Base-by-base conservation (phyloP, 1,140 invertebrate genomes). In the Sminthurinus signatus region DNA sequence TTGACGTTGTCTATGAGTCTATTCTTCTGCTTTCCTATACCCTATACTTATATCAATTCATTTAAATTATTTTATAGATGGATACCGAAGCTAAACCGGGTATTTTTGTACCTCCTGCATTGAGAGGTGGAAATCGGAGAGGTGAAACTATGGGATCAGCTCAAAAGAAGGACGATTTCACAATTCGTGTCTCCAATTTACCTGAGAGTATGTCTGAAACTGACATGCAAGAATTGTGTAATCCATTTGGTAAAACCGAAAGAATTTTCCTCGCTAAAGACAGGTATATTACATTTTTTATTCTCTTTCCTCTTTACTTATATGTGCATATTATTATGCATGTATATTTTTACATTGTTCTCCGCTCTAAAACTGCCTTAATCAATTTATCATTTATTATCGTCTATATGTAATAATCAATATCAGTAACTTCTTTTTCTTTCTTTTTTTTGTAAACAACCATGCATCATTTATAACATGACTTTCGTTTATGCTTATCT, bases 141-240 rank as follows among this genome's bases (percentile, higher is more conserved):
- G 83, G 88, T 57, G 85, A 93, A 73, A 81, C 85, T 60, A 83
- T 90, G 83, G 80, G 81, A 71, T 77, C 83, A 75, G 62, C 71
- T 36, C 77, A 82, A 36, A 36, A 71, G 17, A 87, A 89, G 74
- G 83, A 86, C 75, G 91, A 96, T 72, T 86, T 86, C 0, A 96
- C 95, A 14, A 96, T 98, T 70, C 84, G 95, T 69, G 96, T 99
- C 50, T 97, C 95, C 3, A 99, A 99, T 78, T 79, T 99, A 2
- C 96, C 95, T 1, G 94, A 98, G 75, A 95, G 92, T 69, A 96
- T 95, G 55, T 86, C 89, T 21, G 96, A 99, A 76, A 84, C 84
- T 8, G 96, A 98, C 82, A 79, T 99, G 58, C 93, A 98, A 74
- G 94, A 98, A 70, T 79, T 99, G 31, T 97, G 99, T 57, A 88